Percentiles rank a stretch among this genome's conserved stretches.
Evolutionary conservation across 2,797 vertebrate genomes (phyloP).

Genomic region (Melopsittacus undulatus): DNA sequence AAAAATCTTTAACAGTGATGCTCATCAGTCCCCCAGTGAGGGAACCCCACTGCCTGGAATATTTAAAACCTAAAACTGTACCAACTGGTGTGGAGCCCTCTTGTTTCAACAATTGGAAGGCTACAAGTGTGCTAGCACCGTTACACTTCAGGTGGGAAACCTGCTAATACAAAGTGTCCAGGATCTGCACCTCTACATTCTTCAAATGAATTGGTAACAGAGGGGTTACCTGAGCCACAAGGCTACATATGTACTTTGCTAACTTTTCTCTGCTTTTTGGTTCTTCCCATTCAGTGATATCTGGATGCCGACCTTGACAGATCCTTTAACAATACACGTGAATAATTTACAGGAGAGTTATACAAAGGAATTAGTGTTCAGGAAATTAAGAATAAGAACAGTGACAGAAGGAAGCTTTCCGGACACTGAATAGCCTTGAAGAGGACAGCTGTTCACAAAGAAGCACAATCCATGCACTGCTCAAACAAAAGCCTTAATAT

Average conservation of each 20-base stretch:
- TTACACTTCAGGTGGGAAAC: background rate
- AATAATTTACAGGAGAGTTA: conserved; percentile 44
- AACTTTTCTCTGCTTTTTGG: background rate
- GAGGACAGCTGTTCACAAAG: conserved; percentile 48
- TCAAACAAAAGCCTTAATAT: conserved; percentile 55
- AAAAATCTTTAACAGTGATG: background rate
- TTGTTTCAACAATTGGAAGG: background rate
- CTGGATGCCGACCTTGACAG: background rate
- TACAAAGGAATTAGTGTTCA: conserved; percentile 41
- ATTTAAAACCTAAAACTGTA: background rate
- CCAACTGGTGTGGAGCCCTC: background rate
- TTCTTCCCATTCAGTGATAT: background rate
- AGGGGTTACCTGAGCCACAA: rapidly evolving
- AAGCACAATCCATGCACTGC: background rate
- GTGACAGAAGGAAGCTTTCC: background rate
- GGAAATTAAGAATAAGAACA: conserved; percentile 46
- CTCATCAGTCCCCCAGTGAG: background rate
- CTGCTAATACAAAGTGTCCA: background rate
- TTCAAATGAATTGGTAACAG: background rate
- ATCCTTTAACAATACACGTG: background rate
- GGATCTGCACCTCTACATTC: background rate
- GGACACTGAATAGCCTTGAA: conserved; percentile 46
- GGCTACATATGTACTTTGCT: background rate
- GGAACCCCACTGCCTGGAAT: no score
- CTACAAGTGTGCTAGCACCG: background rate